Conservation (phyloP, 2,888 invertebrate genomes). For the Drosophila monieri region DNA sequence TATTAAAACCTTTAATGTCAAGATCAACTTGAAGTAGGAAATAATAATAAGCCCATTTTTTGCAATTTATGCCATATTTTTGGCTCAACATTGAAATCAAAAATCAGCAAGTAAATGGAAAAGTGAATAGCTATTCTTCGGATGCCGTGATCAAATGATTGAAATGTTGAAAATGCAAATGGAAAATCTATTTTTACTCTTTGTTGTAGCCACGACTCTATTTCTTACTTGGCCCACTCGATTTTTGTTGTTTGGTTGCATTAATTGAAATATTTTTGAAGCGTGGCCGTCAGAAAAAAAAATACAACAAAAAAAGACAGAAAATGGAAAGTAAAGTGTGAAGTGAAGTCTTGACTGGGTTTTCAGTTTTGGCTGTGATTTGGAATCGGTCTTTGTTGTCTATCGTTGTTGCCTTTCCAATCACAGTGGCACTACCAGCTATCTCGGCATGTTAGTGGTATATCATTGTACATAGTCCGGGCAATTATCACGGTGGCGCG, state of each 20-base stretch:
- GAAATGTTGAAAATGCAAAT: slow-evolving; percentile 34
- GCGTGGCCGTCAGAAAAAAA: slow-evolving; percentile 36
- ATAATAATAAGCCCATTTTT: slow-evolving; percentile 4
- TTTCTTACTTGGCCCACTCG: slow-evolving; percentile 27
- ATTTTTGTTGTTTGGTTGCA: slow-evolving; percentile 32
- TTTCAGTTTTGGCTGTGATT: slow-evolving; percentile 30
- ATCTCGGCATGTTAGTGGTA: slow-evolving; percentile 38
- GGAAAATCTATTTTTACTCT: slow-evolving; percentile 32
- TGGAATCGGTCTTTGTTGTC: slow-evolving; percentile 32
- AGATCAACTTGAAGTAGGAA: neutral
- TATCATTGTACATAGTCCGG: slow-evolving; percentile 52
- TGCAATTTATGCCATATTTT: slow-evolving; percentile 10
- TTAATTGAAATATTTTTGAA: slow-evolving; percentile 47
- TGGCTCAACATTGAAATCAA: slow-evolving; percentile 5
- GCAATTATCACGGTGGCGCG: slow-evolving; percentile 52
- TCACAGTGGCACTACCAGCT: slow-evolving; percentile 38
- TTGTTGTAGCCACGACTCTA: slow-evolving; percentile 18
- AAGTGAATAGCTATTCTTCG: slow-evolving; percentile 8
- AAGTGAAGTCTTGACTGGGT: slow-evolving; percentile 47
- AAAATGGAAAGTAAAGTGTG: slow-evolving; percentile 61
- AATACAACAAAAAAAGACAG: slow-evolving; percentile 4
- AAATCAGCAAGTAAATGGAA: no score
- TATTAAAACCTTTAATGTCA: neutral
- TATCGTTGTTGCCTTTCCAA: slow-evolving; percentile 60
- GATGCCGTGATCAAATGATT: slow-evolving; percentile 57